Base-by-base conservation (phyloP, 2,113 vertebrate genomes). In the Benitochromis conjunctus region DNA sequence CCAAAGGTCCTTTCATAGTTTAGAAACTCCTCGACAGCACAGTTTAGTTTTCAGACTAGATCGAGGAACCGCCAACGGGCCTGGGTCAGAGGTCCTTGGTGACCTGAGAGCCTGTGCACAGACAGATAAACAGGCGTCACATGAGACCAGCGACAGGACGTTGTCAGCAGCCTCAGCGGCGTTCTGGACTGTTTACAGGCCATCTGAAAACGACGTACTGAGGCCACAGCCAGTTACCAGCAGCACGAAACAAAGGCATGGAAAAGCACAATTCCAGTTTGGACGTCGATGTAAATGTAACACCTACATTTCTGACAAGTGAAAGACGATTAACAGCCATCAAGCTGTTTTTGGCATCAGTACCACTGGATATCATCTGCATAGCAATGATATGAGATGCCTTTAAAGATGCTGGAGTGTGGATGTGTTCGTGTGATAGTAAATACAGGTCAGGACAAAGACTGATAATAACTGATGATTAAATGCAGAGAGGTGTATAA, bases 51-150 rank as follows among this genome's bases (percentile, higher is more conserved):
- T 55, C 54, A 55, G 54, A 24, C n/a, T 24, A 55, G 54, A 24
- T 24, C 0, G 10, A 55, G 54, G n/a, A 55, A 55, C 5, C 14
- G 6, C 46, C n/a, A 55, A 0, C 54, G 1, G n/a, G 0, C 24
- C 54, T 0, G n/a, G n/a, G 54, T 55, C 10, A 56, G 54, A 56
- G 1, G 54, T 10, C 2, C 1, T 56, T 10, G 2, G 54, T 56
- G 54, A 56, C 54, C 54, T 56, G n/a, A 24, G 54, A 2, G 54
- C 21, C 6, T n/a, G 0, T 55, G 54, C n/a, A 13, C 54, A 56
- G 54, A 56, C 5, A 3, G 54, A 56, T 0, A 56, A 24, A 56
- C 11, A 1, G 54, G 54, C 6, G 34, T 56, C 6, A 56, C 54
- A n/a, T n/a, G 11, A 56, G 16, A 14, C 46, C 46, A 51, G 21